Base-by-base conservation (phyloP, 2,888 invertebrate species). In the Iphiclides podalirius region DNA sequence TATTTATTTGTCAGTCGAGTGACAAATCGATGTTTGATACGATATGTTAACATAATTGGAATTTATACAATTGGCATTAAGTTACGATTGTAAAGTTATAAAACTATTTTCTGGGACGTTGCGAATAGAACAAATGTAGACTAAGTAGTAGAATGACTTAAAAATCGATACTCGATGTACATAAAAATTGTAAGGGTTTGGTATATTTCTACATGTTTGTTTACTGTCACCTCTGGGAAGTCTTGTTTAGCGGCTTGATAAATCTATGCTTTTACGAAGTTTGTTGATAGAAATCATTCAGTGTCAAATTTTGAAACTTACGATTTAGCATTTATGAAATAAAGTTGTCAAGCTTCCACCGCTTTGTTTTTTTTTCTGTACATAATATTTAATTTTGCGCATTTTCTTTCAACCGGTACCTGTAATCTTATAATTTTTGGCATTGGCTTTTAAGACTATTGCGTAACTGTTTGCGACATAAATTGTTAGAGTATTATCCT, bases 301-400 rank as follows among this genome's bases (percentile, higher is more conserved):
- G 16, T 36, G 16, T 36, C 16, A 41, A 28, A 41, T 76, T 70
- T 68, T 69, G 66, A 72, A 39, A 71, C 72, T 64, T 72, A 67
- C 75, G 73, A 72, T 70, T 73, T 72, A 72, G 66, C 70, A 71
- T 63, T 59, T 71, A 72, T 67, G 63, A 59, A 80, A 76, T 80
- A 82, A 79, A 79, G 63, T 67, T 71, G 16, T 31, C 13, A 35
- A 50, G 16, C 36, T 44, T 39, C 20, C 1, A 31, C 20, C 35
- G 31, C 31, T 16, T 35, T 35, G 15, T n/a, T 34, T 43, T 44
- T 13, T 40, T 61, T 64, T 60, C 44, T 52, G 26, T 26, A 26
- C 3, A 26, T 26, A 9, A n/a, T n/a, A n/a, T n/a, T n/a, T n/a
- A n/a, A n/a, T n/a, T n/a, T n/a, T n/a, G n/a, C n/a, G n/a, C n/a